These are phyloP conservation scores for Drosophila diplacantha DNA, from an alignment of 2,888 invertebrate genomes.

Conservation along the genomic window DNA sequence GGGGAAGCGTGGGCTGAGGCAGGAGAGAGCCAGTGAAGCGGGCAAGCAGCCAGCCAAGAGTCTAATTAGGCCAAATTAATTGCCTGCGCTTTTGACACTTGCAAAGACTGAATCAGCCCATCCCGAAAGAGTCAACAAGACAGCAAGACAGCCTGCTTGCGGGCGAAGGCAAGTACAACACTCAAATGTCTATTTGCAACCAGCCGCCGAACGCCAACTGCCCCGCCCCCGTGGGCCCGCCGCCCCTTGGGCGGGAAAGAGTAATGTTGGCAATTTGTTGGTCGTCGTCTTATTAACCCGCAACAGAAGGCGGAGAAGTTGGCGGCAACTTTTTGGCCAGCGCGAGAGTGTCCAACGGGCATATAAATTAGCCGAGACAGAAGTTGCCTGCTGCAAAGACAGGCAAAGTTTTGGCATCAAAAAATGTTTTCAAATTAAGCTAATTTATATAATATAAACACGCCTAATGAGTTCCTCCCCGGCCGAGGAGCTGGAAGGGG, in stretches of 20 bases:
- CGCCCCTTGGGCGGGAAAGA: constrained; percentile 40
- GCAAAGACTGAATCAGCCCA: constrained; percentile 50
- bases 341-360: constrained; percentile 70
- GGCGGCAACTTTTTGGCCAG: constrained; percentile 67
- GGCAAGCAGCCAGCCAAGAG: constrained; percentile 61
- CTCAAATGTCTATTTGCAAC: constrained; percentile 69
- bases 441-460: constrained; percentile 73
- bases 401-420: constrained; percentile 69
- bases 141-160: constrained; percentile 40
- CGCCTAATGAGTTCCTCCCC: constrained; percentile 63
- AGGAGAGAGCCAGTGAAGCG: constrained; percentile 25
- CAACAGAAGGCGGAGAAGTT: constrained; percentile 61
- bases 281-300: constrained; percentile 67
- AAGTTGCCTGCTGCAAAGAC: constrained; percentile 47
- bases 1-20: constrained; percentile 1
- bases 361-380: constrained; percentile 68
- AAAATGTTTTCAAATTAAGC: constrained; percentile 72
- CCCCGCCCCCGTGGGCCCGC: not conserved
- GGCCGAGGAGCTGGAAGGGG: constrained; percentile 18
- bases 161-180: constrained; percentile 60
- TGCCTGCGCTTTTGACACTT: constrained; percentile 72
- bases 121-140: constrained; percentile 56
- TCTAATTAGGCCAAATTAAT: constrained; percentile 70
- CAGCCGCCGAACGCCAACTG: constrained; percentile 21
- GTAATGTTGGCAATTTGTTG: constrained; percentile 70